These are phyloP conservation scores for Trachelus troglodyta DNA, from an alignment of 2,888 invertebrate genomes.

Conservation along the genomic window DNA sequence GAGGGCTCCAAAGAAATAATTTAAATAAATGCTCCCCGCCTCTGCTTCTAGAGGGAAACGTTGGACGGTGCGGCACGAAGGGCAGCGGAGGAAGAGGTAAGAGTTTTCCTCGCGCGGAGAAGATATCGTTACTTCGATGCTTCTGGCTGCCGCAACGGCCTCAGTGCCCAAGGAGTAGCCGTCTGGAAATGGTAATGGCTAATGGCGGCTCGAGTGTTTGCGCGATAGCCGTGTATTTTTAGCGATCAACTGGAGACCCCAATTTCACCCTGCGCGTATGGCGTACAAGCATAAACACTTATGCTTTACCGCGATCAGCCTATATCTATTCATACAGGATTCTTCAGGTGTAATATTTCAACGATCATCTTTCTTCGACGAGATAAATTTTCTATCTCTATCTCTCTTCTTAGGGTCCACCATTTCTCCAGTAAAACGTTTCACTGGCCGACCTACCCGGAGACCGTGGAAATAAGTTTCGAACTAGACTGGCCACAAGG, in stretches of 20 bases:
- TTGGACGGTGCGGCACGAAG: slow-evolving; percentile 20
- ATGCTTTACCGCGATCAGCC: background rate
- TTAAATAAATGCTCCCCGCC: slow-evolving; percentile 42
- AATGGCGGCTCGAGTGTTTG: slow-evolving; percentile 56
- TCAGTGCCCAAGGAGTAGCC: slow-evolving; percentile 24
- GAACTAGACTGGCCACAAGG: slow-evolving; percentile 45
- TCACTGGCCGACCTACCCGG: slow-evolving; percentile 30
- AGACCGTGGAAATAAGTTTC: slow-evolving; percentile 46
- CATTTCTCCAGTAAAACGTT: slow-evolving; percentile 31
- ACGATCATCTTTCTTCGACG: background rate
- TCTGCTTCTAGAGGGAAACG: slow-evolving; percentile 11
- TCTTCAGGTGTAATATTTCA: background rate
- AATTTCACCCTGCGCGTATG: background rate
- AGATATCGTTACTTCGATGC: slow-evolving; percentile 21
- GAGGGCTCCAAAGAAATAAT: slow-evolving; percentile 39
- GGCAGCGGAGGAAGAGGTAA: background rate
- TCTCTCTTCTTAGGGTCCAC: background rate
- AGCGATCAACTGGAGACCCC: slow-evolving; percentile 31
- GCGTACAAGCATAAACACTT: background rate
- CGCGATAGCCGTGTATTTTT: slow-evolving; percentile 46
- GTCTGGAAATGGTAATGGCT: slow-evolving; percentile 53
- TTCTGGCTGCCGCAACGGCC: slow-evolving; percentile 13
- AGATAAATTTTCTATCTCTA: background rate
- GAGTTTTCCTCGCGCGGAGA: background rate
- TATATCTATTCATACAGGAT: background rate